These are phyloP conservation scores for Saxicola maurus DNA, from an alignment of 2,797 vertebrate genomes.

Conservation along the genomic window DNA sequence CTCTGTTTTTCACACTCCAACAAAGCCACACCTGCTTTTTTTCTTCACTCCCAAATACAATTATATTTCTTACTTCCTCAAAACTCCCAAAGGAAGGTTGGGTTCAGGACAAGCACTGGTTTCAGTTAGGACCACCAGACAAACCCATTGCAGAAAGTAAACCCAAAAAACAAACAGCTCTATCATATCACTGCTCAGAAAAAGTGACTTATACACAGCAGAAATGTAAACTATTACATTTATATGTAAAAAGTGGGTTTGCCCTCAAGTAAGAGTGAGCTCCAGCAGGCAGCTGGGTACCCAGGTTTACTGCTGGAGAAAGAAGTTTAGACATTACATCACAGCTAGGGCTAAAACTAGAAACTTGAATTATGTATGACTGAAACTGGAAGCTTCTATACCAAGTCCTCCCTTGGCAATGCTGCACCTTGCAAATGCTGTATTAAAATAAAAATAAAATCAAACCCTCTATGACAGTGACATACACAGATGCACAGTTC, in stretches of 20 bases:
- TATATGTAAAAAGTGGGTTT: not conserved
- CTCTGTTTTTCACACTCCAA: no score
- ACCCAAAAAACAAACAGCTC: not conserved
- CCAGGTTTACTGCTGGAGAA: not conserved
- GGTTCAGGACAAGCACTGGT: not conserved
- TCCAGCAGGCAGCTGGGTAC: not conserved
- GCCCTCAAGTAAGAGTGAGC: not conserved
- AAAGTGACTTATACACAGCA: not conserved
- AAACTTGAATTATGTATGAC: not conserved
- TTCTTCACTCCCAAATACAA: not conserved
- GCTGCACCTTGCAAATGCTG: not conserved
- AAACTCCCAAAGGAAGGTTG: not conserved
- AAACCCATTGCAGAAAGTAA: not conserved
- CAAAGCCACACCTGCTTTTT: not conserved
- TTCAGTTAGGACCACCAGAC: not conserved
- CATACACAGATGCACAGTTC: not conserved
- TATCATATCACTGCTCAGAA: not conserved
- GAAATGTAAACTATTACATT: not conserved
- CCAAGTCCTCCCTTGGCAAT: not conserved
- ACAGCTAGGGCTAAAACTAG: not conserved
- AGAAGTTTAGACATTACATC: not conserved
- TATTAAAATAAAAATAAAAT: not conserved
- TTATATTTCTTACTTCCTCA: not conserved
- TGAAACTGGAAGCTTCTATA: not conserved
- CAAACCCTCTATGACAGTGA: not conserved